A percentile compares a stretch with the other conserved stretches of the same genome.
Evolutionary conservation across 1,140 invertebrate species (phyloP).

Genomic region (Trachelipus rathkii): DNA sequence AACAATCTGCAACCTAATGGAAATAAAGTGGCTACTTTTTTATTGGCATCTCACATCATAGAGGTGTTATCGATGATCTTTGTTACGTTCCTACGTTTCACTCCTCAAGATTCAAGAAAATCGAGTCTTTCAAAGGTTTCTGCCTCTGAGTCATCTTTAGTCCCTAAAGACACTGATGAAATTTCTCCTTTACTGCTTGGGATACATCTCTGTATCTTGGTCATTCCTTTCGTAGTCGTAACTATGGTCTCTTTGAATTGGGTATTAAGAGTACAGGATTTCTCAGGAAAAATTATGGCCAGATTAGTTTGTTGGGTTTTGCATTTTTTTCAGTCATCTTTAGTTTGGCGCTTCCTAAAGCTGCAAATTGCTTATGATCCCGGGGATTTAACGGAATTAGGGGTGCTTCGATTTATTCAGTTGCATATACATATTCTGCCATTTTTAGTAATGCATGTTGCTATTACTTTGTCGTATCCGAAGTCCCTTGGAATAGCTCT

Average conservation of each 20-base stretch:
- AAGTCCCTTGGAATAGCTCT: constrained; percentile 20
- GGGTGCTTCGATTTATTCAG: constrained; percentile 37
- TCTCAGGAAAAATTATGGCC: constrained; percentile 33
- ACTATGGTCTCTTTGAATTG: constrained; percentile 36
- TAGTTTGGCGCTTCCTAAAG: constrained; percentile 42
- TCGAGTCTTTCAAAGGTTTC: neutral
- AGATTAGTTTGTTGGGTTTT: constrained; percentile 38
- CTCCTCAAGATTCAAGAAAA: neutral
- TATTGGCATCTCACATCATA: constrained; percentile 23
- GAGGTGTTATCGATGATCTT: constrained; percentile 37
- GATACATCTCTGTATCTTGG: constrained; percentile 26
- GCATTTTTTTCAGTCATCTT: constrained; percentile 35
- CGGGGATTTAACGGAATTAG: constrained; percentile 39
- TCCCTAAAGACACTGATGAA: neutral
- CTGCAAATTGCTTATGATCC: constrained; percentile 38
- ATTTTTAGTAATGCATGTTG: constrained; percentile 36
- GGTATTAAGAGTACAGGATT: constrained; percentile 38
- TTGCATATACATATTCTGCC: constrained; percentile 41
- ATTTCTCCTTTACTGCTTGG: neutral
- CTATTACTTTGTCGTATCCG: constrained; percentile 23
- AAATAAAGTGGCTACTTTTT: constrained; percentile 17
- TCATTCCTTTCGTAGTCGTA: constrained; percentile 24
- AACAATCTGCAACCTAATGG: constrained; percentile 27
- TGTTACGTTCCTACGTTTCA: constrained; percentile 20
- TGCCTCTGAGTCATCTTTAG: neutral